Percentiles rank a stretch among this genome's conserved stretches.
Conservation (phyloP, 64 coral and sea anemone species). For the Anthopleura sola region DNA sequence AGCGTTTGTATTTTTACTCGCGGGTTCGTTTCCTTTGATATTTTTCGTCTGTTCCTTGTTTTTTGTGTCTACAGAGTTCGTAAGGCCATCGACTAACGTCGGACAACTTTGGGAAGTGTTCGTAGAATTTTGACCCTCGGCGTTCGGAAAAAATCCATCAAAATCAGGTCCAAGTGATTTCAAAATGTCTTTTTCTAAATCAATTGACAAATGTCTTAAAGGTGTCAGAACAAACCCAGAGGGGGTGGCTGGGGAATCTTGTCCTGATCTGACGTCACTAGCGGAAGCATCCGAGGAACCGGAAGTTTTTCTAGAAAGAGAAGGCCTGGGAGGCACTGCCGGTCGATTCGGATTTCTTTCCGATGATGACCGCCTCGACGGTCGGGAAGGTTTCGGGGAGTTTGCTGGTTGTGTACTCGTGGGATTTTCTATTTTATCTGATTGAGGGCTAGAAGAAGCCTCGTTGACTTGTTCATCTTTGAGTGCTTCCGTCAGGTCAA, state of each 20-base stretch:
- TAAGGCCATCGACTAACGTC: slow-evolving; percentile 12
- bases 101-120: slow-evolving; percentile 5
- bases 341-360: neutral
- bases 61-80: slow-evolving; percentile 9
- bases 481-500: neutral
- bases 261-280: slow-evolving; percentile 14
- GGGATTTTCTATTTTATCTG: neutral
- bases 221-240: slow-evolving; percentile 22
- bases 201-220: slow-evolving; percentile 43
- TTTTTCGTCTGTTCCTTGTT: neutral
- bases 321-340: neutral
- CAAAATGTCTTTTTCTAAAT: slow-evolving; percentile 43
- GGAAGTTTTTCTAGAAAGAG: neutral
- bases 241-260: neutral
- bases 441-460: neutral
- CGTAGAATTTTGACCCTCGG: neutral
- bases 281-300: slow-evolving; percentile 21
- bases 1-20: neutral
- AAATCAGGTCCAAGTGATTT: slow-evolving; percentile 39
- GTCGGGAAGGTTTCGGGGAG: neutral
- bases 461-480: neutral
- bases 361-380: neutral
- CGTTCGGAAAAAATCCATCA: slow-evolving; percentile 33
- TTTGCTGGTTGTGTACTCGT: neutral
- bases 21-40: neutral